phyloP scores from a whole-genome alignment of 2,113 vertebrate species.

The mouse (Mus musculus) region GRCm39 chr6:21638501-21639000 shows the following conservation, averaged over 20 bases:
- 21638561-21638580: no score
- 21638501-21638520: not conserved
- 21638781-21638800: conserved; percentile 24
- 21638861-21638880: not conserved
- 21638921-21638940: not conserved
- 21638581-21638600: no score
- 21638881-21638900: not conserved
- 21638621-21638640: no score
- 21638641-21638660: no score
- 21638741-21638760: not conserved
- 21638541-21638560: no score
- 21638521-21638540: no score
- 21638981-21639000: no score
- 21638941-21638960: not conserved
- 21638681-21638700: not conserved
- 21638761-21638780: not conserved
- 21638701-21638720: not conserved
- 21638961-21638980: not conserved
- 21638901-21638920: not conserved
- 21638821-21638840: not conserved
- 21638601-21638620: no score
- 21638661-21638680: no score
- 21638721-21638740: not conserved
- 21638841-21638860: not conserved
- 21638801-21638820: not conserved